These are phyloP conservation scores for Liasis olivaceus DNA, from an alignment of 2,797 vertebrate species.

Conservation along the genomic window DNA sequence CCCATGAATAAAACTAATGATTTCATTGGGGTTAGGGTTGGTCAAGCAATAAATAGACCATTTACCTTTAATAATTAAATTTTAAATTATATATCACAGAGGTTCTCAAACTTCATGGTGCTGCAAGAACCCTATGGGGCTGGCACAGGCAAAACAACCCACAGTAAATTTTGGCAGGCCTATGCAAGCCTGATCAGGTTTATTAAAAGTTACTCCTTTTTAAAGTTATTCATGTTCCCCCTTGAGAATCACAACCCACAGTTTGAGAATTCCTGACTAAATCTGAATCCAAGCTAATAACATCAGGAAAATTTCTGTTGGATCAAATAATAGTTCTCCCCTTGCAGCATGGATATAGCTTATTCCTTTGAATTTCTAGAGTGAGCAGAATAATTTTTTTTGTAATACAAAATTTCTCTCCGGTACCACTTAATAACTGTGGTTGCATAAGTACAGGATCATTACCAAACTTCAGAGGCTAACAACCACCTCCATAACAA, in stretches of 20 bases:
- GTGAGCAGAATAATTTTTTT: neutral
- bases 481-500: conserved; percentile 19
- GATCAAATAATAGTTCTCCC: neutral
- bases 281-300: neutral
- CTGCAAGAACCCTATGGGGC: neutral
- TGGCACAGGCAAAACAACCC: neutral
- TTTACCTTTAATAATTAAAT: neutral
- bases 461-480: neutral
- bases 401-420: neutral
- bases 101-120: neutral
- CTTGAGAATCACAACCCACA: neutral
- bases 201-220: neutral
- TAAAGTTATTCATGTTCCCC: neutral
- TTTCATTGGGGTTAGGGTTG: neutral
- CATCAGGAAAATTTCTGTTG: neutral
- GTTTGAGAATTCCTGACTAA: neutral
- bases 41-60: neutral
- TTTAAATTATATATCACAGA: neutral
- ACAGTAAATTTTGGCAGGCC: neutral
- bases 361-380: neutral
- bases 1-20: neutral
- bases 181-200: neutral
- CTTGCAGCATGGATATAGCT: neutral
- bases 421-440: neutral
- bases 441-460: neutral